A percentile compares a stretch with the other conserved stretches of the same genome.
These are phyloP conservation scores for Benthosema pterotum DNA, from an alignment of 2,797 vertebrate genomes.

Conservation along the genomic window DNA sequence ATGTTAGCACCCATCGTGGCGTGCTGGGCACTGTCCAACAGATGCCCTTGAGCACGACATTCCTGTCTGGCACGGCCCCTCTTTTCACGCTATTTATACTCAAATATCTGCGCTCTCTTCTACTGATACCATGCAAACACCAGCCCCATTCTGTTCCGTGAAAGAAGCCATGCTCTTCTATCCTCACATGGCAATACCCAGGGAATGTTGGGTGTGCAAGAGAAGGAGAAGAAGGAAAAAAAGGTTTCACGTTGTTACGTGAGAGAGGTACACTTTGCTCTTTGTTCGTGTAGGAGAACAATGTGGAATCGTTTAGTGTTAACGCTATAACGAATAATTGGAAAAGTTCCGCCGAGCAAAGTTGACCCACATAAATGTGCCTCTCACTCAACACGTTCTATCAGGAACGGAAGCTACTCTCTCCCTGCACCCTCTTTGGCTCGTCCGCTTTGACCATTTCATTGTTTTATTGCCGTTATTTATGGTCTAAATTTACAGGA, in stretches of 20 bases:
- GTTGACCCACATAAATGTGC: constrained; percentile 17
- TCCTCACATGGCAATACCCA: constrained; percentile 15
- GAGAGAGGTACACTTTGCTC: not conserved
- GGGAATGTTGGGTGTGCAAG: not conserved
- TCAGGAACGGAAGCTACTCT: not conserved
- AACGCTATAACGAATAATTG: not conserved
- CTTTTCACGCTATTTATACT: constrained; percentile 73
- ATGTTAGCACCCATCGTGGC: constrained; percentile 58
- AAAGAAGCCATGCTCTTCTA: constrained; percentile 29
- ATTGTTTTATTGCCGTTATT: constrained; percentile 6
- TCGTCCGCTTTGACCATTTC: not conserved
- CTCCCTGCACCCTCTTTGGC: constrained; percentile 1
- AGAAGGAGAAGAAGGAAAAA: not conserved
- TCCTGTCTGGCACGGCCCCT: constrained; percentile 73
- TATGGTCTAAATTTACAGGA: not conserved
- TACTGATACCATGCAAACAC: constrained; percentile 38
- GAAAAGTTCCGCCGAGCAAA: not conserved
- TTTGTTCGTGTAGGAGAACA: not conserved
- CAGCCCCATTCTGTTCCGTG: constrained; percentile 26
- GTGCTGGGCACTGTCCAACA: constrained; percentile 61
- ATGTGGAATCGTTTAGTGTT: constrained; percentile 8
- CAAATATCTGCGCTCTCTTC: constrained; percentile 52
- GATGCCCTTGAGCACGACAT: constrained; percentile 76
- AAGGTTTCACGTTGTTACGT: constrained; percentile 13
- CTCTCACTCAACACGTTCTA: not conserved